Evolutionary conservation across 2,888 invertebrate genomes (phyloP).

Genomic region (Uloborus plumipes): DNA sequence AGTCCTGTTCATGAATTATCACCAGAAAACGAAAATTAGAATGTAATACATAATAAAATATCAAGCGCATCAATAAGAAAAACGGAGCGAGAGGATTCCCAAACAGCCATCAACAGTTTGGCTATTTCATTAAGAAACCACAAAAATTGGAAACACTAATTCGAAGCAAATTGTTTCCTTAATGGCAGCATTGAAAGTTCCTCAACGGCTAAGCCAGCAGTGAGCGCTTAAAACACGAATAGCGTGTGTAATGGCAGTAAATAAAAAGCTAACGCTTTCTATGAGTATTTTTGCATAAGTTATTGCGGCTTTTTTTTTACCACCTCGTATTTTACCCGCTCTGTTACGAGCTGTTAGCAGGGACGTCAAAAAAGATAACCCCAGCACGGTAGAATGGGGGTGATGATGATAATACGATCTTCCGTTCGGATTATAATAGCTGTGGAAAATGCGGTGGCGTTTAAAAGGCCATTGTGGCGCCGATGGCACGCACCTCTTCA

Average conservation of each 20-base stretch:
- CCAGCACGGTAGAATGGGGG: conserved; percentile 13
- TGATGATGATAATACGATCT: conserved; percentile 25
- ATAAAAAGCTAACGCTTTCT: conserved; percentile 36
- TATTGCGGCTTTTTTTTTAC: conserved; percentile 26
- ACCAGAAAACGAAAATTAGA: too few relatives aligned
- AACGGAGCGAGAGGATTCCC: too few relatives aligned
- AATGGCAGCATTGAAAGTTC: too few relatives aligned
- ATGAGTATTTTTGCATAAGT: conserved; percentile 39
- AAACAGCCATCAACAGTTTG: too few relatives aligned
- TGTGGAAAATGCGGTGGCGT: conserved; percentile 25
- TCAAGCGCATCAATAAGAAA: too few relatives aligned
- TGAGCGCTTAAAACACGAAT: conserved; percentile 31
- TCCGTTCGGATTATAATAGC: conserved; percentile 32
- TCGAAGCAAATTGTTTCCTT: too few relatives aligned
- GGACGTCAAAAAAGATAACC: conserved; percentile 38
- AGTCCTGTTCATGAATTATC: too few relatives aligned
- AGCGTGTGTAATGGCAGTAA: conserved; percentile 44
- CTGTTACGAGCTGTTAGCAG: conserved; percentile 44
- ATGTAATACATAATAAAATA: too few relatives aligned
- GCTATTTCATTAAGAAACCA: too few relatives aligned
- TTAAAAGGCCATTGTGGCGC: conserved; percentile 9
- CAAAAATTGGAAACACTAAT: too few relatives aligned
- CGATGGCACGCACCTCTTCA: neutral
- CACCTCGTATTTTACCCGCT: conserved; percentile 29
- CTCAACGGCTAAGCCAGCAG: too few relatives aligned